phyloP scores from a whole-genome alignment of 1,140 invertebrate species.

The Scaptomyza hsui region DNA sequence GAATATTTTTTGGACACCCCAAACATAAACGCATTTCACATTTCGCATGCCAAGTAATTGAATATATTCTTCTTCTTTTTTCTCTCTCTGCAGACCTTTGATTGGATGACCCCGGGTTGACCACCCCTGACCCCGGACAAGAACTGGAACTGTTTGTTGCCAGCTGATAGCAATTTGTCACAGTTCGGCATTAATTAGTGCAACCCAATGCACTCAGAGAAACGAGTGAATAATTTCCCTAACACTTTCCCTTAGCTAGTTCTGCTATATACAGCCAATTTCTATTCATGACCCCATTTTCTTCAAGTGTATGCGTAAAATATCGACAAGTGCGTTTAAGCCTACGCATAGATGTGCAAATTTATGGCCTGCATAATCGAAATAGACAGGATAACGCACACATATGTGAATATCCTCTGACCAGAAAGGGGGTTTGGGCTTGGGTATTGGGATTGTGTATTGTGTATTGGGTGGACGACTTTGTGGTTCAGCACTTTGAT shows the following conservation, averaged over 20 bases:
- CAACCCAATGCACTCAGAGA: neutral
- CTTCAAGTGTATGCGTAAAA: constrained; percentile 30
- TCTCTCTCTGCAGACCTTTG: constrained; percentile 41
- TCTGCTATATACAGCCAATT: too few species aligned
- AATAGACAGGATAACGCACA: constrained; percentile 6
- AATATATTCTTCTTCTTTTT: constrained; percentile 26
- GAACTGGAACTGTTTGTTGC: constrained; percentile 49
- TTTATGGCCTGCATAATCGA: constrained; percentile 37
- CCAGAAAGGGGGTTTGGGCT: neutral
- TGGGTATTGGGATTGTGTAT: too few species aligned
- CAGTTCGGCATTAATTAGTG: constrained; percentile 62
- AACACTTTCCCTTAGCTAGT: too few species aligned
- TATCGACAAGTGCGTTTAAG: constrained; percentile 39
- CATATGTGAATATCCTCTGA: constrained; percentile 35
- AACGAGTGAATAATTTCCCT: too few species aligned
- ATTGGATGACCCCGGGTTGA: neutral
- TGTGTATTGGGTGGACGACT: too few species aligned
- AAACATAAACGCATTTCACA: neutral
- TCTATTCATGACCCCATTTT: too few species aligned
- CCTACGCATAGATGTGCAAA: constrained; percentile 19
- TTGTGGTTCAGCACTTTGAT: constrained; percentile 22
- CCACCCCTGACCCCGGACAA: constrained; percentile 61
- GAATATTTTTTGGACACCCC: constrained; percentile 58
- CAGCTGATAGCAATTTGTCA: constrained; percentile 79
- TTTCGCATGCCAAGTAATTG: constrained; percentile 49